These are phyloP conservation scores for Labeo calbasu DNA, from an alignment of 2,797 vertebrate species.

Conservation along the genomic window DNA sequence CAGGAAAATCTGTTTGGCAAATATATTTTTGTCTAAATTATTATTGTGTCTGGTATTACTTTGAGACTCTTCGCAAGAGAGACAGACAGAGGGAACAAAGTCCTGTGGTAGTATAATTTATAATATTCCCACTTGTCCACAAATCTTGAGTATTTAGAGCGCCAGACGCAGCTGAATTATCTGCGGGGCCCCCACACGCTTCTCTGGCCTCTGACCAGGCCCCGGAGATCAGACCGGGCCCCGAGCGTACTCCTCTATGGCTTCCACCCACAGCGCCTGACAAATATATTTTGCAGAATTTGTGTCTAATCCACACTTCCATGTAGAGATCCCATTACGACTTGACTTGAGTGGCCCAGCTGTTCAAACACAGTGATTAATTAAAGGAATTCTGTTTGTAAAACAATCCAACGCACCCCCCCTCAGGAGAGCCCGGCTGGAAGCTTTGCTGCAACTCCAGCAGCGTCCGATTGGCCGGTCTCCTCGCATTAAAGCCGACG, in stretches of 20 bases:
- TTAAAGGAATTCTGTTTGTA: conserved; percentile 98
- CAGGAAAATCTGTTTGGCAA: background rate
- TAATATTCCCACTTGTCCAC: conserved; percentile 19
- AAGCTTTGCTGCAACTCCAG: conserved; percentile 69
- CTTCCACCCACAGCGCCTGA: conserved; percentile 72
- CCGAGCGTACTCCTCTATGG: conserved; percentile 59
- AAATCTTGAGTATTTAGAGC: conserved; percentile 31
- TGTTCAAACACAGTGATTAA: conserved; percentile 99
- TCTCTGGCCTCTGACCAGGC: conserved; percentile 25
- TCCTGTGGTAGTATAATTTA: background rate
- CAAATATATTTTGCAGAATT: conserved; percentile 79
- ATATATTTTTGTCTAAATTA: background rate
- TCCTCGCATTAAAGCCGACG: conserved; percentile 69
- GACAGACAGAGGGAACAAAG: background rate
- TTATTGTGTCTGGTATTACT: conserved; percentile 1
- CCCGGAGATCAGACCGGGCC: conserved; percentile 33
- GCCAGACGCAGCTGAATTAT: conserved; percentile 30
- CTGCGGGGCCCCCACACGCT: conserved; percentile 9
- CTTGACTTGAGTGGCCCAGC: conserved; percentile 85
- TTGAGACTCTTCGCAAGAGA: background rate
- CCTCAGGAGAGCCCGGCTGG: conserved; percentile 55
- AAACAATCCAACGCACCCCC: conserved; percentile 79
- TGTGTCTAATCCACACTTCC: conserved; percentile 79
- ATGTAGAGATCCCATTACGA: conserved; percentile 80
- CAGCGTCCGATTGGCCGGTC: conserved; percentile 64